Base-by-base conservation (phyloP, 2,113 vertebrate genomes). In the Callopanchax toddi region DNA sequence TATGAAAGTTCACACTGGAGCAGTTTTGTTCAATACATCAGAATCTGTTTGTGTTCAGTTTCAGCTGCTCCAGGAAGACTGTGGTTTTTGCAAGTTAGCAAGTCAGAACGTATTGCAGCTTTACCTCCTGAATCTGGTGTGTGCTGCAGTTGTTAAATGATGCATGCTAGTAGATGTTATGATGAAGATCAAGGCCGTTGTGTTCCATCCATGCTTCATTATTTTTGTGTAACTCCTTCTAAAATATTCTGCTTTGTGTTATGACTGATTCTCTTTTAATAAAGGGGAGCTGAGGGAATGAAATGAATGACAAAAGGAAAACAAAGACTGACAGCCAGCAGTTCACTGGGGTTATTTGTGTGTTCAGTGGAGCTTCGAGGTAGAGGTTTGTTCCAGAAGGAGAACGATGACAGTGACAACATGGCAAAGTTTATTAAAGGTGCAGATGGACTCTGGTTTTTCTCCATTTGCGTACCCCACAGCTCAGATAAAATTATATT, bases 101-200 rank as follows among this genome's bases (percentile, higher is more conserved):
- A 20, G 8, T 9, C 16, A 11, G 29, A 37, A 17, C 13, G 15
- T 10, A 21, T 37, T 21, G n/a, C 32, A 21, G 51, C 18, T 3
- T 37, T 12, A 16, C 44, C 44, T 45, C n/a, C 44, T 50, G 48
- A 15, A 26, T 50, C 7, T 29, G 15, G 26, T 50, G 23, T 17
- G 48, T 29, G 15, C 48, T 29, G 48, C 23, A 29, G 48, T 17
- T 50, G 15, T 26, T 29, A 26, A 50, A 50, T 50, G 48, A 50
- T 50, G 48, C 48, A 50, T 50, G 13, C 4, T 26, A 42, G 4
- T n/a, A 42, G 40, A 26, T 29, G 23, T 26, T 26, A 17, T 17
- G 48, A 17, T 26, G 15, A 50, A 50, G 23, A 26, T 23, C 22
- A 23, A 23, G 45, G 12, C 21, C 12, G 6, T 26, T 29, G 23